Evolutionary conservation across 35 echinoderm and acorn worm species (phyloP), one percentile per base, ranked within the genome.

Genomic region (Antedon bifida): DNA sequence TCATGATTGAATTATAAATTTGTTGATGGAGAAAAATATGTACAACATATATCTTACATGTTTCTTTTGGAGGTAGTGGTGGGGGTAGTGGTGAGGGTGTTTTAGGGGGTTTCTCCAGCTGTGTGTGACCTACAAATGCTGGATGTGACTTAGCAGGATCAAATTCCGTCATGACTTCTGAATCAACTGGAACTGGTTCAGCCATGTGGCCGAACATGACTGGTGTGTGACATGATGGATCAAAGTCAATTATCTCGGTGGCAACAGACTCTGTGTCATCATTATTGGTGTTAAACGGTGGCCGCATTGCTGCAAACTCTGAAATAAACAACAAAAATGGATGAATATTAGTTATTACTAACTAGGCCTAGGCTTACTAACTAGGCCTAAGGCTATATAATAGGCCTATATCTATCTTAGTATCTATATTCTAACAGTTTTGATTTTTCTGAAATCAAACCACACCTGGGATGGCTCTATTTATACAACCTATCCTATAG

Each of bases 181-280:
- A 83, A 75, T 99, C 95, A 0, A 87, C 78, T 14, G 85, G 75
- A 35, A 93, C 86, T 45, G 87, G 86, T 73, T 90, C 82, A 0
- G 64, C 83, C 88, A 92, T 92, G 77, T 86, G 88, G 30, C 95
- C 95, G 88, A 90, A 92, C 90, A 99, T 90, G 79, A 99, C 95
- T 16, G 95, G 95, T 10, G 95, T 90, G 34, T 92, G 90, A 23
- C 85, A 78, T n/a, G 91, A 84, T 23, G 94, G 90, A 45, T 92
- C 88, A 89, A 88, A 97, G 33, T 97, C 87, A 51, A 90, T 97
- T 39, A 97, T 90, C 31, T 99, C 90, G 0, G 91, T 99, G 35
- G 82, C 76, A n/a, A 99, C 88, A 33, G 95, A 99, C 46, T 80
- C 90, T 80, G 79, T 75, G 35, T 97, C 94, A 87, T 97, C 90